These are phyloP conservation scores for Cetoscarus ocellatus DNA, from an alignment of 2,797 vertebrate genomes.

Conservation along the genomic window DNA sequence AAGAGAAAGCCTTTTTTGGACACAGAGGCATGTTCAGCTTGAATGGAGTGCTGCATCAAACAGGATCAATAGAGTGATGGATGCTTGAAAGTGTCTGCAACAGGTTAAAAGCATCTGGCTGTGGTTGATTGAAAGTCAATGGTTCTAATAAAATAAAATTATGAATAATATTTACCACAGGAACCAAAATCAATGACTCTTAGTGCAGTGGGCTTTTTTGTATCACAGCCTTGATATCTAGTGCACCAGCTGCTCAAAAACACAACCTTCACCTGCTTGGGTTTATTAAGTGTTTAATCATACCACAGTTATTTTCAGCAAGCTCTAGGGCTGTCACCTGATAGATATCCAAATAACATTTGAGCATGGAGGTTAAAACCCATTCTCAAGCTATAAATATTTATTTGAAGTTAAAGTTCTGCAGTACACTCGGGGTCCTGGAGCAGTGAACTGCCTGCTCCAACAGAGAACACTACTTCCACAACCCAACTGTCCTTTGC, in stretches of 20 bases:
- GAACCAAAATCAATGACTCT: conserved; percentile 34
- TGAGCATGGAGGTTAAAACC: too few relatives aligned
- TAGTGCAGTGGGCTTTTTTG: conserved; percentile 18
- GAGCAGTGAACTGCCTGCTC: too few relatives aligned
- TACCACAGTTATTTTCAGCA: too few relatives aligned
- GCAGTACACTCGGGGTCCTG: too few relatives aligned
- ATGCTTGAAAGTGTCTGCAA: conserved; percentile 34
- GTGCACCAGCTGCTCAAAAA: not conserved
- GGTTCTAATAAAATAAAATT: not conserved
- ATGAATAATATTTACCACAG: conserved; percentile 27
- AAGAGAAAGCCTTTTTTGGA: conserved; percentile 53
- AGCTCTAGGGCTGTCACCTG: too few relatives aligned
- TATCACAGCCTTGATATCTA: not conserved
- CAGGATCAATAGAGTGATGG: conserved; percentile 65
- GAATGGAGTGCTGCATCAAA: conserved; percentile 35
- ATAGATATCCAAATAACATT: too few relatives aligned
- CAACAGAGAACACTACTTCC: too few relatives aligned
- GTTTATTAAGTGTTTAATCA: not conserved
- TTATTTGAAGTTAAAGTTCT: too few relatives aligned
- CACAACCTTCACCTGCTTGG: too few relatives aligned
- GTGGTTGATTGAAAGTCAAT: conserved; percentile 32
- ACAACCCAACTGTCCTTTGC: too few relatives aligned
- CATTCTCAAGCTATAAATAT: too few relatives aligned
- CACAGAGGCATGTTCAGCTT: conserved; percentile 33
- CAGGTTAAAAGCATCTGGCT: conserved; percentile 20